Evolutionary conservation across 2,113 vertebrate genomes (phyloP).

Genomic region (Bubo bubo): DNA sequence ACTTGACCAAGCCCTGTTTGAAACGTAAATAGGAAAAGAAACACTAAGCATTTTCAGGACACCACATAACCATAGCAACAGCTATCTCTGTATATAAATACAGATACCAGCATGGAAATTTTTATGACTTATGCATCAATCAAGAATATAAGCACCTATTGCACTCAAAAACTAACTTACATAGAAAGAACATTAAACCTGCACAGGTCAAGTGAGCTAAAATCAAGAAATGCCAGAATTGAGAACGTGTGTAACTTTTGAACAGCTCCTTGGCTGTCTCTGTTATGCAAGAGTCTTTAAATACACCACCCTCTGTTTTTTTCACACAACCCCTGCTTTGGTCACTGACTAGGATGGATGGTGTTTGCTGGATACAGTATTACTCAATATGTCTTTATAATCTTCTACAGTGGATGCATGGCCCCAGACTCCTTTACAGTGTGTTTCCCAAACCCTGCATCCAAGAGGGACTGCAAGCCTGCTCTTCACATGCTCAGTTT

Average conservation of each 20-base stretch:
- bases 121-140: not conserved
- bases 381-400: not conserved
- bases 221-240: not conserved
- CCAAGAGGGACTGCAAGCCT: not conserved
- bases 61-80: constrained; percentile 22
- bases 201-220: not conserved
- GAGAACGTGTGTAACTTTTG: not conserved
- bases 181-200: not conserved
- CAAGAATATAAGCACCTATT: not conserved
- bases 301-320: not conserved
- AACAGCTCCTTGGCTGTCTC: not conserved
- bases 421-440: not conserved
- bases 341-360: not conserved
- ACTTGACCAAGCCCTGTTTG: constrained; percentile 10
- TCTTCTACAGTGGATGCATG: not conserved
- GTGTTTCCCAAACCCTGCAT: not conserved
- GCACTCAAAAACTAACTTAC: not conserved
- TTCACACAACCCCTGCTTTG: not conserved
- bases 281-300: not conserved
- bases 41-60: not conserved
- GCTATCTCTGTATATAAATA: constrained; percentile 30
- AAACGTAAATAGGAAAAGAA: constrained; percentile 13
- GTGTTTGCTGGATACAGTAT: not conserved
- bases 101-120: not conserved
- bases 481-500: not conserved